Percentiles rank a stretch among this genome's conserved stretches.
These are phyloP conservation scores for Panthera tigris DNA, from an alignment of 2,113 vertebrate genomes.

Conservation along the genomic window DNA sequence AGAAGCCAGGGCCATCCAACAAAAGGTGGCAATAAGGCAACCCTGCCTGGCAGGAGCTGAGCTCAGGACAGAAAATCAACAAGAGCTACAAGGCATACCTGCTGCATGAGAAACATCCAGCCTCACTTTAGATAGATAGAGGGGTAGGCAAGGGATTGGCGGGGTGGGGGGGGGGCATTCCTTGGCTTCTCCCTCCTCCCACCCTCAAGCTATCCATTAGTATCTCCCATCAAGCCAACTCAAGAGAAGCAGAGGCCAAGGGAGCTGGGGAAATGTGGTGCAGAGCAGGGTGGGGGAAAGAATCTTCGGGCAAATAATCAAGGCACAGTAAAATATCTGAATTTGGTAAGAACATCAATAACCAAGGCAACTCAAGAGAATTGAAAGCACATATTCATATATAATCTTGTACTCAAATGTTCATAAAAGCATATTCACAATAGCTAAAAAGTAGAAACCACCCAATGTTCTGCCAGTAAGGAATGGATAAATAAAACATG, in stretches of 20 bases:
- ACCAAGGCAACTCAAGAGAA: background rate
- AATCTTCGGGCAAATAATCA: background rate
- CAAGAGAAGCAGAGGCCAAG: background rate
- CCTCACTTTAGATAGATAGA: background rate
- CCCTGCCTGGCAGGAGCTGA: background rate
- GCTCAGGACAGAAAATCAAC: background rate
- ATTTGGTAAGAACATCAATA: background rate
- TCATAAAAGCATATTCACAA: background rate
- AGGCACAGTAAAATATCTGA: background rate
- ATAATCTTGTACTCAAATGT: background rate
- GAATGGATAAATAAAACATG: background rate
- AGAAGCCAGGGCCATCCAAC: background rate
- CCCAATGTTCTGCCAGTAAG: background rate
- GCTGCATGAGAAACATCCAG: background rate
- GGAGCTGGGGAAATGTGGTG: background rate
- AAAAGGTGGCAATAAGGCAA: background rate
- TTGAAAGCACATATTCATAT: background rate
- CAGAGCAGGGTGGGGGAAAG: background rate
- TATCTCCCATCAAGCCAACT: background rate
- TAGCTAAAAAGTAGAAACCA: background rate
- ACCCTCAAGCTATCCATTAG: background rate
- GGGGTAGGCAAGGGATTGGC: accelerated
- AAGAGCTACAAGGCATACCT: background rate
- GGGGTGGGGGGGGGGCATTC: background rate
- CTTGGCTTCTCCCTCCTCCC: background rate